Conservation (phyloP, 2,113 vertebrate species). For the Sardina pilchardus region DNA sequence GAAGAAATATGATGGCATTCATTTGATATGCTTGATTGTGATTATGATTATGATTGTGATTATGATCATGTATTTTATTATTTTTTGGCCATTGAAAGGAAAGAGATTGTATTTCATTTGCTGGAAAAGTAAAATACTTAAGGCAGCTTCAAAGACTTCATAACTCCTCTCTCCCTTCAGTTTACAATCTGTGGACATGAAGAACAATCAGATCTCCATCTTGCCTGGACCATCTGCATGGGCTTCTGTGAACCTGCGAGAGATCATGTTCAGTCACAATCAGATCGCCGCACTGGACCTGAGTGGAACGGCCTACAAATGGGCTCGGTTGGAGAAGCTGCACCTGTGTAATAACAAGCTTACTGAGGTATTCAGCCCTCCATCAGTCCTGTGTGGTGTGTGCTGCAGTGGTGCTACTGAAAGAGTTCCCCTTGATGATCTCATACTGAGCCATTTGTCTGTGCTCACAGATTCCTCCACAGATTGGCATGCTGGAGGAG, state of each 20-base stretch:
- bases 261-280: slow-evolving; percentile 90
- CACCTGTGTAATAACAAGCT: slow-evolving; percentile 87
- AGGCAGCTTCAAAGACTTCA: neutral
- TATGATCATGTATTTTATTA: neutral
- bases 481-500: slow-evolving; percentile 88
- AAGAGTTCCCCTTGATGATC: neutral
- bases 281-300: slow-evolving; percentile 81
- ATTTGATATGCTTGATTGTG: neutral
- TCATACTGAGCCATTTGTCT: neutral
- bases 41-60: neutral
- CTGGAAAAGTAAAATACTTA: neutral
- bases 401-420: neutral
- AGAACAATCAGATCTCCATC: slow-evolving; percentile 76
- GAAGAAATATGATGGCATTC: neutral
- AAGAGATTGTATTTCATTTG: neutral
- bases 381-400: neutral
- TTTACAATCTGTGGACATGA: slow-evolving; percentile 87
- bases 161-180: slow-evolving; percentile 59
- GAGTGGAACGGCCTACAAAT: slow-evolving; percentile 76
- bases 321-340: slow-evolving; percentile 90
- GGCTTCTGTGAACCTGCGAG: slow-evolving; percentile 85
- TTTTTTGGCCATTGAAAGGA: neutral
- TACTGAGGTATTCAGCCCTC: slow-evolving; percentile 75
- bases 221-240: slow-evolving; percentile 82
- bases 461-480: slow-evolving; percentile 82